phyloP scores from a whole-genome alignment of 2,113 vertebrate genomes.

The Nesospiza acunhae region DNA sequence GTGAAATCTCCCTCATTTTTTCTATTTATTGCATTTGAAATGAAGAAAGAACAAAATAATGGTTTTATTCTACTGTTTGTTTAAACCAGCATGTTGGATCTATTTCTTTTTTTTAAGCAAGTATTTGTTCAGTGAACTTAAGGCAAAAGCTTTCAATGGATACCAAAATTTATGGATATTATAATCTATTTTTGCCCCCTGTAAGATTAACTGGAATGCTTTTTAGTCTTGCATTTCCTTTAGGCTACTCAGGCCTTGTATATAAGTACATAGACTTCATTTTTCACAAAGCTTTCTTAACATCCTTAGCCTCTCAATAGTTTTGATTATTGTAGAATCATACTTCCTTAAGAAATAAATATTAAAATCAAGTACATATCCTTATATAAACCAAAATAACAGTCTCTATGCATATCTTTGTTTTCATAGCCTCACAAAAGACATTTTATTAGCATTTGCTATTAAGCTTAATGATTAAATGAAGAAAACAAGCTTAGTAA shows the following conservation, averaged over 20 bases:
- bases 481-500: neutral
- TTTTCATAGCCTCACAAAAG: neutral
- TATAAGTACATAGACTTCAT: neutral
- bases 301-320: neutral
- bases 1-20: neutral
- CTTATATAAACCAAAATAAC: neutral
- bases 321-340: neutral
- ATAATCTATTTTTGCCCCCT: neutral
- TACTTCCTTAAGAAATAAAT: neutral
- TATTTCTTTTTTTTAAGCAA: neutral
- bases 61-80: neutral
- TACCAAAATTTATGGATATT: neutral
- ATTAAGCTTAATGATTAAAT: neutral
- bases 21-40: neutral
- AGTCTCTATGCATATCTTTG: neutral
- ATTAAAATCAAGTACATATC: neutral
- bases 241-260: neutral
- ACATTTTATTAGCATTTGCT: neutral
- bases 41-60: neutral
- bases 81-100: neutral
- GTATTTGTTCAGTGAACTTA: neutral
- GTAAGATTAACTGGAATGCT: neutral
- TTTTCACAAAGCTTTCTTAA: neutral
- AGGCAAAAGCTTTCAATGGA: neutral
- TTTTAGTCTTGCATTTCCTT: neutral